Base-by-base conservation (phyloP, 2,113 vertebrate species). In the Spheniscus mendiculus region DNA sequence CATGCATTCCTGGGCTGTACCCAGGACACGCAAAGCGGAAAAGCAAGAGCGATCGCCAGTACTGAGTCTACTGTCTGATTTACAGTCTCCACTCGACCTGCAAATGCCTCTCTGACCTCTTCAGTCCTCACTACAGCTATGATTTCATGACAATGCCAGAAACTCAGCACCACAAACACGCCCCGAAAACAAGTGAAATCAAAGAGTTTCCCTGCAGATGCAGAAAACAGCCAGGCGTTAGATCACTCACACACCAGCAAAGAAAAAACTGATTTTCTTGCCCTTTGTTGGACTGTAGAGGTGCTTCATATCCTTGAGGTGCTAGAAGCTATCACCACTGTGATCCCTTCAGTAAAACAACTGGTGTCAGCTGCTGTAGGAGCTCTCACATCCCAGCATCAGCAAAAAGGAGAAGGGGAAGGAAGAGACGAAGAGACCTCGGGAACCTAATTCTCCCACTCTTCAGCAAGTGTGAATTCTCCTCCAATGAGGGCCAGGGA, bases 311-410 rank as follows among this genome's bases (percentile, higher is more conserved):
- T 15, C 74, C 58, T 66, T 0, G 1, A 58, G 27, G 9, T 6
- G 18, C 22, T 16, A 12, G 0, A 15, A 44, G 18, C 0, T 2
- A 15, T 11, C 52, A 3, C 25, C 1, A 4, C 29, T 32, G 15
- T 5, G 2, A n/a, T 27, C n/a, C n/a, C 29, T 49, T 22, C 73
- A 21, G 42, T 10, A n/a, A 66, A 72, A 29, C 1, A 4, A 32
- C 21, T 2, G 30, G 13, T 7, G 19, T 2, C 74, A 22, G 79
- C 16, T 63, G 85, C 63, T 44, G 6, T 0, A 18, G 40, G 12
- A 78, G 62, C 56, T 13, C 66, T 52, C 70, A 14, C 29, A 42
- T 2, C 67, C n/a, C 83, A 6, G 11, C 8, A 45, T 0, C 3
- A 72, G 25, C 50, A 20, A 4, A 17, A 55, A 22, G 55, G 13